phyloP scores from a whole-genome alignment of 1,140 invertebrate genomes.

The Rhopalosiphum padi region DNA sequence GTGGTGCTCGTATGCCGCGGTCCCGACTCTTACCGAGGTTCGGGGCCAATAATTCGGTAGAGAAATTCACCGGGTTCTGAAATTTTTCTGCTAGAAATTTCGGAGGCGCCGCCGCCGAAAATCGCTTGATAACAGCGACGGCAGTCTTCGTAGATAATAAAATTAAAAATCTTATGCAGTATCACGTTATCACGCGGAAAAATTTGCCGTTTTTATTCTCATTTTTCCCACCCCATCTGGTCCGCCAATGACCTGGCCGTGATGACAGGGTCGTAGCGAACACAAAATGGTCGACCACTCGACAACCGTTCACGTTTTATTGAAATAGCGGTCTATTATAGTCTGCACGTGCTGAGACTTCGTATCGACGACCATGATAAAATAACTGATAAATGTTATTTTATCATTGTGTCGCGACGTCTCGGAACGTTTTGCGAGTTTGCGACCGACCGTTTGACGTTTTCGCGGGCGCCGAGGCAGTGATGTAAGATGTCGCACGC shows the following conservation, averaged over 20 bases:
- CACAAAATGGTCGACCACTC: not conserved
- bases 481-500: not conserved
- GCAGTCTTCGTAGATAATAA: not conserved
- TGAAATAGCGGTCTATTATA: too few relatives aligned
- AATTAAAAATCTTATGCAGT: not conserved
- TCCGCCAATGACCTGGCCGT: not conserved
- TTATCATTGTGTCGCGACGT: not conserved
- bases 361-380: not conserved
- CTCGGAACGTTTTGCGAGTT: not conserved
- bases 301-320: not conserved
- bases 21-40: not conserved
- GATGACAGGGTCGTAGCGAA: not conserved
- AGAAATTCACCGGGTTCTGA: not conserved
- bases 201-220: not conserved
- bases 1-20: not conserved
- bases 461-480: not conserved
- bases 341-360: not conserved
- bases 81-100: not conserved
- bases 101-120: not conserved
- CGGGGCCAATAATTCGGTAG: not conserved
- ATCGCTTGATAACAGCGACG: not conserved
- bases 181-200: conserved; percentile 20
- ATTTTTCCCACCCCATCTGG: not conserved
- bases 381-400: too few relatives aligned
- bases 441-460: not conserved